These are phyloP conservation scores for Mycteria americana DNA, from an alignment of 2,797 vertebrate genomes.

Conservation along the genomic window DNA sequence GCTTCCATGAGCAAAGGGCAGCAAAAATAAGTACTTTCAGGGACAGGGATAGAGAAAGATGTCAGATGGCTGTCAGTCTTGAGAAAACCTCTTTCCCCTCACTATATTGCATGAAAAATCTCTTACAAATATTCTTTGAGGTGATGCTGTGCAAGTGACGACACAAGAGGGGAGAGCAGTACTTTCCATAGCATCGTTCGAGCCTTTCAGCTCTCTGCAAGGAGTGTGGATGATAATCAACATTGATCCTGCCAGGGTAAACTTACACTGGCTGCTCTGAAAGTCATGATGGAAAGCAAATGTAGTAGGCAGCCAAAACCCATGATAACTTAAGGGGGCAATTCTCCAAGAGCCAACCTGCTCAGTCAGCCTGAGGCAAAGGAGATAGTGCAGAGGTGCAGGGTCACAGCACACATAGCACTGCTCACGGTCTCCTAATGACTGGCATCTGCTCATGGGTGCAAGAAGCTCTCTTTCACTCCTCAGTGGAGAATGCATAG, in stretches of 20 bases:
- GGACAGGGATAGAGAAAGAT: neutral
- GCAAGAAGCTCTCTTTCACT: neutral
- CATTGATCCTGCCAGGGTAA: neutral
- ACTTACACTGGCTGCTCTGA: neutral
- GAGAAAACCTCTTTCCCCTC: neutral
- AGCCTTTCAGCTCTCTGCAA: neutral
- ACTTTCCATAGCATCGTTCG: neutral
- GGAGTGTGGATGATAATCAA: neutral
- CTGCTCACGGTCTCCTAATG: neutral
- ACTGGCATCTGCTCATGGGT: neutral
- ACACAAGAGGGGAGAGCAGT: neutral
- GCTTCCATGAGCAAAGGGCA: neutral
- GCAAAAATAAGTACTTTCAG: conserved; percentile 18
- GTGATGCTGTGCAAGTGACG: neutral
- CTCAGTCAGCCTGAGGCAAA: neutral
- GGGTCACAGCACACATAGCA: neutral
- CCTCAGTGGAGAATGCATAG: neutral
- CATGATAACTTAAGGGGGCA: fast-evolving
- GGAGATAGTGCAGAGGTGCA: neutral
- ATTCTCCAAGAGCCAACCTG: neutral
- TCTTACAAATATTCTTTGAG: neutral
- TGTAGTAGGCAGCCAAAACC: neutral
- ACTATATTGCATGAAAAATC: neutral
- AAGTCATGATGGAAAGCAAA: neutral
- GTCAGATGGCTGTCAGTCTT: neutral